Conservation (phyloP, 2,113 vertebrate genomes). For the Erpornis zantholeuca region DNA sequence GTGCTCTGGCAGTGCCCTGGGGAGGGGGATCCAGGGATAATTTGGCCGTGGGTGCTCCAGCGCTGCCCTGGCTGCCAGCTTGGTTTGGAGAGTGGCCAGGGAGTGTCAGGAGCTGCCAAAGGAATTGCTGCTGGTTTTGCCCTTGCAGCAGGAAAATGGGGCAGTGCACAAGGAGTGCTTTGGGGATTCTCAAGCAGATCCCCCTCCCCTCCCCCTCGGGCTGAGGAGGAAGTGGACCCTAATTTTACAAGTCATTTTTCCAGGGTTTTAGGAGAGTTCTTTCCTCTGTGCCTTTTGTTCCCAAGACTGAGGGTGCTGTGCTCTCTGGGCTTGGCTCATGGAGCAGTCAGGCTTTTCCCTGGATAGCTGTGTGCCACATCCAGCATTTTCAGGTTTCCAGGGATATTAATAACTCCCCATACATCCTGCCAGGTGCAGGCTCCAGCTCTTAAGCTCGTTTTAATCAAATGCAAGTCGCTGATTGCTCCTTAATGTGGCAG, state of each 20-base stretch:
- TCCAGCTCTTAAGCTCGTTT: neutral
- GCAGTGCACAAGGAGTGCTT: neutral
- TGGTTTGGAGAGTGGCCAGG: neutral
- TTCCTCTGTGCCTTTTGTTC: neutral
- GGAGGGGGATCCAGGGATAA: neutral
- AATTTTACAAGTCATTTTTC: rapidly evolving
- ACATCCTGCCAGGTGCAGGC: neutral
- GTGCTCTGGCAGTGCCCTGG: neutral
- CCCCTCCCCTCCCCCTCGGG: rapidly evolving
- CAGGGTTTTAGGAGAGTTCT: neutral
- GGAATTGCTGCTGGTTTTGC: neutral
- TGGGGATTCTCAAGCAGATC: neutral
- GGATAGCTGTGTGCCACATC: conserved; percentile 9
- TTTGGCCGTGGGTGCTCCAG: neutral
- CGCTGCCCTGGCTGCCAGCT: neutral
- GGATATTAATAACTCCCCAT: conserved; percentile 5
- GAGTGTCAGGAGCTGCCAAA: neutral
- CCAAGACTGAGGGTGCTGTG: neutral
- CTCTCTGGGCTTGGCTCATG: neutral
- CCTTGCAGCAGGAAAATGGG: neutral
- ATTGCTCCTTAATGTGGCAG: neutral
- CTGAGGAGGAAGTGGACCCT: neutral
- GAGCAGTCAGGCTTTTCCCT: neutral
- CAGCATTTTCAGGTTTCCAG: neutral
- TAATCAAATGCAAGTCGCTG: rapidly evolving